Evolutionary conservation across 2,113 vertebrate genomes (phyloP), one percentile per base, ranked within the genome.

Genomic region (Xenus cinereus): DNA sequence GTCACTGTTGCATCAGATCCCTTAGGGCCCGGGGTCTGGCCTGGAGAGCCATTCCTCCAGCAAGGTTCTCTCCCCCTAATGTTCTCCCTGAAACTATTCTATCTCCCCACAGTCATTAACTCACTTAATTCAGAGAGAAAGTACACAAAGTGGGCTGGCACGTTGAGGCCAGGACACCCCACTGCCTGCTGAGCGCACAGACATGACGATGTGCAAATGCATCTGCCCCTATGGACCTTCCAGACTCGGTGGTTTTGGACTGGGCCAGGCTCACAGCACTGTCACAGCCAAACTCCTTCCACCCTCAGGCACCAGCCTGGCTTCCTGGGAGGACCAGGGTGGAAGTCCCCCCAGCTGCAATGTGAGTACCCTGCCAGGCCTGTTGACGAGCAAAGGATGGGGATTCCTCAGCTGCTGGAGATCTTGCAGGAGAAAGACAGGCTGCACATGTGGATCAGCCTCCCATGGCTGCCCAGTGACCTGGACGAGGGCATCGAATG

Each of bases 181-280:
- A 4, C 13, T n/a, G 64, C 37, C 53, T 9, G 10, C 27, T 54
- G 53, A 46, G 54, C 27, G 6, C 3, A 11, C 17, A 72, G 27
- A 50, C 32, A 9, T 1, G 24, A 66, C 0, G 2, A 37, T 7
- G 18, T 41, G 39, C 45, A 28, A 59, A 66, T 1, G 0, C 39
- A 48, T 43, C 53, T 48, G 18, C n/a, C 26, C 14, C 45, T 35
- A 10, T 4, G 18, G n/a, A 46, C 30, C 50, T 50, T 56, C 43
- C 19, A 59, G 43, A 16, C 12, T 19, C 1, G 0, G 30, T 54
- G 78, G 43, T 18, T 39, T 39, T 50, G 59, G 33, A 24, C 18
- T 66, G 37, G 28, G 37, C 27, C 35, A 57, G 68, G 48, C 46
- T 83, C 20, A 27, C 33, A 45, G 35, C 43, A 59, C 57, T 46